phyloP scores from a whole-genome alignment of 2,888 invertebrate species.

The Pristionchus exspectatus region DNA sequence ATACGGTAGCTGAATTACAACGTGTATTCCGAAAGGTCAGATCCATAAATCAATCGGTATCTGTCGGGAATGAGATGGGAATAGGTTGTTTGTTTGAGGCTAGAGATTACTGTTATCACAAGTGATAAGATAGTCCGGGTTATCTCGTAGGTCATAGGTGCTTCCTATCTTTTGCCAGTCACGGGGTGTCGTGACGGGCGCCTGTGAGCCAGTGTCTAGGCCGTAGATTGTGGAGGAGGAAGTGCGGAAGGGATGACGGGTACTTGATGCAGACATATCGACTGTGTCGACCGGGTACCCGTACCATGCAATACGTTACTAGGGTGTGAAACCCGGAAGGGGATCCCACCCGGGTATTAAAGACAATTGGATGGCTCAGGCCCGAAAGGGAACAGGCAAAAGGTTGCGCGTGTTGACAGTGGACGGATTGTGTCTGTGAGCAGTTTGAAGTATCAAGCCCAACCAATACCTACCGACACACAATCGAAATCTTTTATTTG shows the following conservation, averaged over 20 bases:
- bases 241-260: neutral
- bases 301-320: neutral
- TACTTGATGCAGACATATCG: neutral
- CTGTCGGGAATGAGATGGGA: too few relatives aligned
- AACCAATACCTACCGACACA: neutral
- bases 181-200: neutral
- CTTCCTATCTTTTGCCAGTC: neutral
- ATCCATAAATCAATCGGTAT: neutral
- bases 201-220: neutral
- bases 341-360: neutral
- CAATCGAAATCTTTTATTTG: neutral
- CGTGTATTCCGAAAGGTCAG: conserved; percentile 45
- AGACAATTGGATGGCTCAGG: neutral
- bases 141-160: neutral
- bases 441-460: neutral
- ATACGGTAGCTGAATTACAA: conserved; percentile 39
- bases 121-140: neutral
- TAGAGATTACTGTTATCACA: too few relatives aligned
- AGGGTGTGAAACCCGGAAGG: neutral
- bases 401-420: neutral
- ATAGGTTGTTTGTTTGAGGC: too few relatives aligned
- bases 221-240: neutral
- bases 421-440: neutral
- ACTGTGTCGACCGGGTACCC: neutral
- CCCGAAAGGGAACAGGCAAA: neutral